Evolutionary conservation across 2,797 vertebrate species (phyloP).

Genomic region (Catostomus latipinnis): DNA sequence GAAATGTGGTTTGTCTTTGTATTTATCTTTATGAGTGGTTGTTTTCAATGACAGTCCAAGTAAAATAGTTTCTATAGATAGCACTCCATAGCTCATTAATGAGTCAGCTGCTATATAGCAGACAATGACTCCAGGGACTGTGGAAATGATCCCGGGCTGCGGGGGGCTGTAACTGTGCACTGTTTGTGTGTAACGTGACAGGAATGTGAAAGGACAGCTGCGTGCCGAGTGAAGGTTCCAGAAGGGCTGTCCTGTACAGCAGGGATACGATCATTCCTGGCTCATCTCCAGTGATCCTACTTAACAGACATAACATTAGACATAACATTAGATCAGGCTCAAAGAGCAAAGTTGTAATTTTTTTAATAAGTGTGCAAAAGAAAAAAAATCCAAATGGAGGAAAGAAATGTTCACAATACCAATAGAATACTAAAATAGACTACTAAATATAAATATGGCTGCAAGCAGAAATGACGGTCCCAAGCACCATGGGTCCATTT

Average conservation of each 20-base stretch:
- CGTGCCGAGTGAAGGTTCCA: constrained; percentile 71
- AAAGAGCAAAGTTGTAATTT: no score
- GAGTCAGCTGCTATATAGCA: constrained; percentile 25
- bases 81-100: constrained; percentile 2
- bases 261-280: constrained; percentile 51
- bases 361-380: no score
- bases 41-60: constrained; percentile 13
- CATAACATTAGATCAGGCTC: constrained; percentile 3
- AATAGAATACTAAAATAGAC: no score
- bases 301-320: constrained; percentile 11
- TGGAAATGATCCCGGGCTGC: constrained; percentile 54
- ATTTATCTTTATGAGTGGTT: constrained; percentile 20
- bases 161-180: constrained; percentile 38
- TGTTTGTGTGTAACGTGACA: constrained; percentile 66
- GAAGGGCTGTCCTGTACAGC: constrained; percentile 59
- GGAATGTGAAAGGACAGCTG: constrained; percentile 73
- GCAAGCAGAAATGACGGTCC: no score
- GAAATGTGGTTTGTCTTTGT: not conserved
- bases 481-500: no score
- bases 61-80: constrained; percentile 22
- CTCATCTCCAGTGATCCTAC: constrained; percentile 47
- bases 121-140: constrained; percentile 54
- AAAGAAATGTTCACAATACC: no score
- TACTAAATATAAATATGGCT: no score
- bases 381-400: no score